These are phyloP conservation scores for Orgyia antiqua DNA, from an alignment of 2,888 invertebrate species.

Conservation along the genomic window DNA sequence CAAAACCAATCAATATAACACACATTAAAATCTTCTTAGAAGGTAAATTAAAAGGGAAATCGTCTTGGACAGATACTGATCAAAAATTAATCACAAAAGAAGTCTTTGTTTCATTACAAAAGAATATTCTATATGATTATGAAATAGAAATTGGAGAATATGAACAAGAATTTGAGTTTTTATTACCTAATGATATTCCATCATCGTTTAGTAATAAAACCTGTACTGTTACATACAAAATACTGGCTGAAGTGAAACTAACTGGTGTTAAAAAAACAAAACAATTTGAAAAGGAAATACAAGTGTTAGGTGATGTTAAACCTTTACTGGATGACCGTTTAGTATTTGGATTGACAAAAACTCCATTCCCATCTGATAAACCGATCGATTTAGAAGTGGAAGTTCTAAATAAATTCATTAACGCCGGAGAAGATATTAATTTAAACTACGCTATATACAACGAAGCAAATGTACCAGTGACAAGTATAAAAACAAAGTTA, in stretches of 20 bases:
- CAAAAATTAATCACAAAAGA: conserved; percentile 1
- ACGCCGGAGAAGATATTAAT: conserved; percentile 5
- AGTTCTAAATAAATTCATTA: conserved; percentile 1
- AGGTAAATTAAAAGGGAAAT: conserved; percentile 20
- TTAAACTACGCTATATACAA: conserved; percentile 4
- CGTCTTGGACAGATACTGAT: conserved; percentile 6
- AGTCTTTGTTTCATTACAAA: neutral
- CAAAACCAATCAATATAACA: conserved; percentile 17
- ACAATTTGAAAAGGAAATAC: conserved; percentile 2
- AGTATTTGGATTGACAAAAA: neutral
- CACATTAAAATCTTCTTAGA: conserved; percentile 18
- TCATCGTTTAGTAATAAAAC: conserved; percentile 7
- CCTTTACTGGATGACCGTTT: neutral
- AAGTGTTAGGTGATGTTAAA: conserved; percentile 5
- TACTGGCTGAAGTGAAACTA: conserved; percentile 5
- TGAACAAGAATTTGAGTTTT: conserved; percentile 9
- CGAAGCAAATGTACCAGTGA: conserved; percentile 2
- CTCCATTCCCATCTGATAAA: neutral
- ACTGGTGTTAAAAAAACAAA: neutral
- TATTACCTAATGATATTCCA: conserved; percentile 11
- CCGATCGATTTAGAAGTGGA: conserved; percentile 1
- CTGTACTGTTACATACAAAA: conserved; percentile 10
- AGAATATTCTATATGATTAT: neutral
- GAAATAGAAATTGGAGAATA: neutral
- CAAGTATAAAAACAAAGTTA: conserved; percentile 4